A percentile compares a stretch with the other conserved stretches of the same genome.
Evolutionary conservation across 2,113 vertebrate genomes (phyloP).

Genomic region (Sitta europaea): DNA sequence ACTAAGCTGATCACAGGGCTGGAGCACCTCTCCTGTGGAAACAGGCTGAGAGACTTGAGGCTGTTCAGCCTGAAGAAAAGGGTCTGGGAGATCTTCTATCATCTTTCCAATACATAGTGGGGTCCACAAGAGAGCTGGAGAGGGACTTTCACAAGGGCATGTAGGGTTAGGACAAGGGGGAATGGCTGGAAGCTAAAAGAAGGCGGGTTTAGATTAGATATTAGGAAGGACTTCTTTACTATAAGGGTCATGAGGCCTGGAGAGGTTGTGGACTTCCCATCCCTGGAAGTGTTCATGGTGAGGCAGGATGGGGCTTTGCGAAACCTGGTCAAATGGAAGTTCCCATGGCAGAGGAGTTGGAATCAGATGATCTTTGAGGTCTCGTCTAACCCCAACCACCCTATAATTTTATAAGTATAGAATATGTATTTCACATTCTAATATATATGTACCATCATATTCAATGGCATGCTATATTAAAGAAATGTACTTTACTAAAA

Average conservation of each 20-base stretch:
- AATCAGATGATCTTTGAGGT: not conserved
- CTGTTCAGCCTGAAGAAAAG: not conserved
- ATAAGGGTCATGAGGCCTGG: not conserved
- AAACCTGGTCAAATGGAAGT: not conserved
- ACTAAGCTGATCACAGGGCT: not conserved
- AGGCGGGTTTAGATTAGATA: not conserved
- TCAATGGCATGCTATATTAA: not conserved
- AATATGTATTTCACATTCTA: not conserved
- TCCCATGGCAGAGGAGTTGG: too few relatives aligned
- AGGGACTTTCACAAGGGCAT: not conserved
- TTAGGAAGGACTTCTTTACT: not conserved
- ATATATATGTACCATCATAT: not conserved
- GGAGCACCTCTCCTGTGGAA: not conserved
- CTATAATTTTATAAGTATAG: not conserved
- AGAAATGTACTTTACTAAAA: not conserved
- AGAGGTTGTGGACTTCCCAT: not conserved
- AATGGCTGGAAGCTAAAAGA: not conserved
- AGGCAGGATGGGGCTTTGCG: not conserved
- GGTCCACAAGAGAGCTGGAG: not conserved
- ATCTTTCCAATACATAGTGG: not conserved
- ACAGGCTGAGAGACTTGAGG: not conserved
- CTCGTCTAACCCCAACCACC: not conserved
- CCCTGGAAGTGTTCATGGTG: not conserved
- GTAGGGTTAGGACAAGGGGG: too few relatives aligned
- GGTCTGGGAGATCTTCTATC: not conserved